Percentiles rank a stretch among this genome's conserved stretches.
Conservation (phyloP, 2,888 invertebrate species). For the Hetaerina titia region DNA sequence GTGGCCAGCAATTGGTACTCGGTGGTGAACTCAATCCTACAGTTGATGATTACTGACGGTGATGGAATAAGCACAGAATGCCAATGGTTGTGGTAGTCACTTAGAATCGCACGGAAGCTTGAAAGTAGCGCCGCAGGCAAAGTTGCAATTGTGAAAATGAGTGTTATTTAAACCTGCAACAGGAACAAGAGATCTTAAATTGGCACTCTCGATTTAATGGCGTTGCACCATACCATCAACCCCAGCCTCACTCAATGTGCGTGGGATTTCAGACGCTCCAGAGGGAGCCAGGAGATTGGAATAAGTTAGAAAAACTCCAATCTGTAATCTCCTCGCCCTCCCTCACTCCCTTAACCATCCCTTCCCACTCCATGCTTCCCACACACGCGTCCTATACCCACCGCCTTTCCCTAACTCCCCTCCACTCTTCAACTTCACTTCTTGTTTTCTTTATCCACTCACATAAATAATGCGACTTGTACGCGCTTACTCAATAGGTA, state of each 20-base stretch:
- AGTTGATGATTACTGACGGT: background rate
- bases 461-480: constrained; percentile 59
- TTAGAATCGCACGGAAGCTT: background rate
- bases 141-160: background rate
- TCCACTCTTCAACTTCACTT: background rate
- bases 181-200: background rate
- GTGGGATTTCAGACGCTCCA: background rate
- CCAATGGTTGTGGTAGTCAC: background rate
- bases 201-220: background rate
- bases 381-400: background rate
- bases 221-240: background rate
- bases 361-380: background rate
- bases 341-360: background rate
- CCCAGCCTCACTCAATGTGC: background rate
- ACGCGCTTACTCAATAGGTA: background rate
- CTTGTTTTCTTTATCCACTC: background rate
- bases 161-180: background rate
- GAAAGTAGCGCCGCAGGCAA: background rate
- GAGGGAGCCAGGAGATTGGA: background rate
- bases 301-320: constrained; percentile 5
- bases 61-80: background rate
- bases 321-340: background rate
- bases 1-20: background rate
- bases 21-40: background rate
- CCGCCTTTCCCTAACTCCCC: background rate